These are phyloP conservation scores for Myotis lucifugus DNA, from an alignment of 2,113 vertebrate genomes.

Conservation along the genomic window DNA sequence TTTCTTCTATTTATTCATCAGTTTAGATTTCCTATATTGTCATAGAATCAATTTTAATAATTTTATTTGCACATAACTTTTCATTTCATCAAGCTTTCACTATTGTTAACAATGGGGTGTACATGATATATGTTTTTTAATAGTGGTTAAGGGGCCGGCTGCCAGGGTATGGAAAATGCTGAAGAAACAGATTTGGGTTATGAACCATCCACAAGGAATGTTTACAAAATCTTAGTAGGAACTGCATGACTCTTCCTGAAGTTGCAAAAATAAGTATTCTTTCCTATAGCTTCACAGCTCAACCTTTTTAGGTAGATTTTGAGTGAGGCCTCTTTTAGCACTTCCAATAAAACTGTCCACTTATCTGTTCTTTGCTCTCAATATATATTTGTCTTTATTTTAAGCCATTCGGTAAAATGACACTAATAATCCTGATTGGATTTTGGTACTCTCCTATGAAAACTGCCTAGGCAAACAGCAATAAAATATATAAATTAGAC, in stretches of 20 bases:
- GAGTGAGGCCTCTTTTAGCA: not conserved
- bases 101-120: not conserved
- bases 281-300: not conserved
- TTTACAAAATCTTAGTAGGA: not conserved
- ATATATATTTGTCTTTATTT: not conserved
- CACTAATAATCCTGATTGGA: not conserved
- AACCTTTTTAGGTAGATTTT: not conserved
- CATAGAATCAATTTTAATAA: not conserved
- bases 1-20: not conserved
- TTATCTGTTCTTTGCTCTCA: not conserved
- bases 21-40: not conserved
- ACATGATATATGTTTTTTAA: not conserved
- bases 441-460: slow-evolving; percentile 11
- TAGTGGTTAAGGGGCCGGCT: not conserved
- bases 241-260: not conserved
- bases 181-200: not conserved
- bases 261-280: slow-evolving; percentile 1
- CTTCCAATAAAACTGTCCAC: not conserved
- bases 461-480: not conserved
- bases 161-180: not conserved
- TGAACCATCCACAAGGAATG: not conserved
- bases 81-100: not conserved
- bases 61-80: slow-evolving; percentile 9
- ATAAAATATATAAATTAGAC: not conserved
- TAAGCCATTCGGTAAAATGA: not conserved